Evolutionary conservation across 2,113 vertebrate genomes (phyloP).

Genomic region (Lipophrys pholis): DNA sequence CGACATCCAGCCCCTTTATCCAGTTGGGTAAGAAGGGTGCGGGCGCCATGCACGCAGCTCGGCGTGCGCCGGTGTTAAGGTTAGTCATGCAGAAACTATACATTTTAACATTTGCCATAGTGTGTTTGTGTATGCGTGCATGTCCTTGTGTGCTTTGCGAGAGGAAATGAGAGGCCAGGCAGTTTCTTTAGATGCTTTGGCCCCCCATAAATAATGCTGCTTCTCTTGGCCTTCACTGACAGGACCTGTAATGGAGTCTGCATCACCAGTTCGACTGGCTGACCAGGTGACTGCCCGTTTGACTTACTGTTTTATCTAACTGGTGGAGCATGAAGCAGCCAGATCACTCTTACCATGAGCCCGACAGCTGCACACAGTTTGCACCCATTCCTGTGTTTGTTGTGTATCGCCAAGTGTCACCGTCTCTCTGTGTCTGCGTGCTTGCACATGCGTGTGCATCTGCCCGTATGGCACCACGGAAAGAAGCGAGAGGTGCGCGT

Average conservation of each 20-base stretch:
- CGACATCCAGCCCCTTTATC: conserved; percentile 48
- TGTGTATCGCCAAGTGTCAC: conserved; percentile 23
- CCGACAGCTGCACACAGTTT: conserved; percentile 51
- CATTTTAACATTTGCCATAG: conserved; percentile 53
- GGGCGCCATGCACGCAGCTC: conserved; percentile 14
- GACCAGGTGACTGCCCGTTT: conserved; percentile 47
- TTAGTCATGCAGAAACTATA: conserved; percentile 35
- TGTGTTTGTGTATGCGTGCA: conserved; percentile 35
- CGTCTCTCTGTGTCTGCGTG: conserved; percentile 26
- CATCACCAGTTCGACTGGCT: conserved; percentile 58
- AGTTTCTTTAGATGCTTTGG: conserved; percentile 30
- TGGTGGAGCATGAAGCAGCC: conserved; percentile 48
- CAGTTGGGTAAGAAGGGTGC: conserved; percentile 20
- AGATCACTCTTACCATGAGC: conserved; percentile 38
- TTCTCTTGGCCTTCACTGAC: conserved; percentile 50
- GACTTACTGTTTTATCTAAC: conserved; percentile 67
- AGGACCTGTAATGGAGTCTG: conserved; percentile 69
- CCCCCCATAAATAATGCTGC: conserved; percentile 62
- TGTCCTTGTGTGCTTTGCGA: conserved; percentile 27
- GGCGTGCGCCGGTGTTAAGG: conserved; percentile 20
- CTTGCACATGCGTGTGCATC: neutral
- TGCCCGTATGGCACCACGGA: conserved; percentile 54
- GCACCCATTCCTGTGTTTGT: conserved; percentile 16
- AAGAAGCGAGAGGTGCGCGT: conserved; percentile 60
- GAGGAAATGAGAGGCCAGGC: neutral